phyloP scores from a whole-genome alignment of 37 sponge, comb jelly and placozoan genomes.

The Geodia barretti region DNA sequence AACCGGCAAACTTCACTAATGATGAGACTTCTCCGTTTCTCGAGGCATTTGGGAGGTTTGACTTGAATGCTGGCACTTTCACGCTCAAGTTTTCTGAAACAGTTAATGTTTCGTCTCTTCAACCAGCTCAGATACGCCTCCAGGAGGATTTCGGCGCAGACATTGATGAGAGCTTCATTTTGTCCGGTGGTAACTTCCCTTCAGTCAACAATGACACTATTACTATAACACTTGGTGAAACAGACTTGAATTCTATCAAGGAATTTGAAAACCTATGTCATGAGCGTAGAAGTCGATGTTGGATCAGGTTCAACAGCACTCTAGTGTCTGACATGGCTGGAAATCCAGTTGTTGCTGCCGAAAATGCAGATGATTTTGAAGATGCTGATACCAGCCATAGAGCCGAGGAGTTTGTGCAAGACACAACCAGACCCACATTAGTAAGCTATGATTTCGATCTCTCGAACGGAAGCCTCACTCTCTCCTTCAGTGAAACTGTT shows the following conservation, averaged over 20 bases:
- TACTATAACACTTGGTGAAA: constrained; percentile 44
- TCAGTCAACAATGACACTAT: constrained; percentile 58
- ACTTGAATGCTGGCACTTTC: constrained; percentile 61
- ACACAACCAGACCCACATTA: constrained; percentile 71
- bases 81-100: constrained; percentile 82
- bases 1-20: constrained; percentile 32
- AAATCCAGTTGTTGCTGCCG: constrained; percentile 38
- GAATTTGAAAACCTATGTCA: constrained; percentile 54
- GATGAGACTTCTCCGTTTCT: constrained; percentile 74
- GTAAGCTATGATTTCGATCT: constrained; percentile 65
- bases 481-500: constrained; percentile 87
- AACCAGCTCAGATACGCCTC: constrained; percentile 27
- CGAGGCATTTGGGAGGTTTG: constrained; percentile 44
- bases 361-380: background rate
- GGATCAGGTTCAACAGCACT: constrained; percentile 55
- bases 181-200: constrained; percentile 40
- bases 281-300: constrained; percentile 36
- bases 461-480: constrained; percentile 36
- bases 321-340: constrained; percentile 80
- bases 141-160: constrained; percentile 18
- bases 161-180: constrained; percentile 5
- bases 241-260: constrained; percentile 80
- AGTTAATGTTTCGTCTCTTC: constrained; percentile 53
- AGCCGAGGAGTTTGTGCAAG: constrained; percentile 38
- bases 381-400: background rate